These are phyloP conservation scores for Acrocyrtus sp. DNA, from an alignment of 2,888 invertebrate species.

Conservation along the genomic window DNA sequence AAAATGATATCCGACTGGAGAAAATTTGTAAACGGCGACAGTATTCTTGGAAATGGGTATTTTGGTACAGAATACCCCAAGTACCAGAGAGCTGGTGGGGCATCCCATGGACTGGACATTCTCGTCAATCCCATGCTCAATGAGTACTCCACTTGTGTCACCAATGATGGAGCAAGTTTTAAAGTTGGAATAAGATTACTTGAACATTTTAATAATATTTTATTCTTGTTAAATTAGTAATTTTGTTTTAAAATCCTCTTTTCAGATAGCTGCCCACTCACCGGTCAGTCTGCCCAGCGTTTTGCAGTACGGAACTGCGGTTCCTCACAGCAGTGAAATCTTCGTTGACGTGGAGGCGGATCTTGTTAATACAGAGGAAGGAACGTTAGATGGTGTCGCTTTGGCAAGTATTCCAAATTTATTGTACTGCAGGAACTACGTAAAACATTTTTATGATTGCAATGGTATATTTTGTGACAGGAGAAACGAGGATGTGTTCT, in stretches of 20 bases:
- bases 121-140: conserved; percentile 18
- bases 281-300: conserved; percentile 28
- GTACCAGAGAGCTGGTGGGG: conserved; percentile 28
- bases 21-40: background rate
- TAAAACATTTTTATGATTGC: no score
- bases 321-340: conserved; percentile 23
- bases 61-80: conserved; percentile 2
- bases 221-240: background rate
- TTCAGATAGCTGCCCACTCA: conserved; percentile 24
- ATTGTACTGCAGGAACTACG: no score
- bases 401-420: no score
- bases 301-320: conserved; percentile 10
- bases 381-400: background rate
- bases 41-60: no score
- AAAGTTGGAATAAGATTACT: no score
- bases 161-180: conserved; percentile 26
- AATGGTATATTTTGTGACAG: conserved; percentile 2
- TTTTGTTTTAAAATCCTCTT: no score
- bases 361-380: conserved; percentile 1
- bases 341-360: conserved; percentile 27
- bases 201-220: no score
- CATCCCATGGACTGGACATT: conserved; percentile 18
- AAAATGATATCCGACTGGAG: conserved; percentile 18
- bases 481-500: conserved; percentile 24
- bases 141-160: conserved; percentile 26